phyloP scores from a whole-genome alignment of 2,113 vertebrate species.

The Megaleporinus macrocephalus region DNA sequence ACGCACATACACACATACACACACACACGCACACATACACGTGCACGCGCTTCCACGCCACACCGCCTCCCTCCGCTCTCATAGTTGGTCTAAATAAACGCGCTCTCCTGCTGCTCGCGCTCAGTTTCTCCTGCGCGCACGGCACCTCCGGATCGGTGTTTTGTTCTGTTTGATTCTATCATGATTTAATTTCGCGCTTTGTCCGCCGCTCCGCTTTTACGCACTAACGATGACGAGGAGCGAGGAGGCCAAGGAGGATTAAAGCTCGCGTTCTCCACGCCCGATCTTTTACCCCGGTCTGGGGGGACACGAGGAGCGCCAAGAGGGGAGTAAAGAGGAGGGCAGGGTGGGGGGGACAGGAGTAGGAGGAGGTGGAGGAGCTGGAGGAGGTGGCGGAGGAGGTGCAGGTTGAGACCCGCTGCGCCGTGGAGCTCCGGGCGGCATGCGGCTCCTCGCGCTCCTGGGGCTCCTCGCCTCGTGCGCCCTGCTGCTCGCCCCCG shows the following conservation, averaged over 20 bases:
- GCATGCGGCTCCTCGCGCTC: slow-evolving; percentile 87
- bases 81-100: slow-evolving; percentile 36
- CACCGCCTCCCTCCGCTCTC: not conserved
- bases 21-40: slow-evolving; percentile 2
- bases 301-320: slow-evolving; percentile 63
- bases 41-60: not conserved
- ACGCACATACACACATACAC: slow-evolving; percentile 36
- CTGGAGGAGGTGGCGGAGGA: slow-evolving; percentile 8
- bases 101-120: not conserved
- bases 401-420: slow-evolving; percentile 3
- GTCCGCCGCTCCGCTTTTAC: slow-evolving; percentile 57
- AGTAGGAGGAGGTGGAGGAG: not conserved
- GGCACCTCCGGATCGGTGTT: slow-evolving; percentile 36
- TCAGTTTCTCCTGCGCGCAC: slow-evolving; percentile 61
- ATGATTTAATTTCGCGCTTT: slow-evolving; percentile 5
- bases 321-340: slow-evolving; percentile 47
- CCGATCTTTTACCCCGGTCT: slow-evolving; percentile 65
- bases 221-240: slow-evolving; percentile 76
- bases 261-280: slow-evolving; percentile 66
- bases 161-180: not conserved
- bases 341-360: slow-evolving; percentile 16
- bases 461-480: slow-evolving; percentile 77
- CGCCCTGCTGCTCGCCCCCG: slow-evolving; percentile 86
- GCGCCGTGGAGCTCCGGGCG: slow-evolving; percentile 60
- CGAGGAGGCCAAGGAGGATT: slow-evolving; percentile 69